These are phyloP conservation scores for Pseudomyrmex sp. DNA, from an alignment of 1,140 invertebrate genomes.

Conservation along the genomic window DNA sequence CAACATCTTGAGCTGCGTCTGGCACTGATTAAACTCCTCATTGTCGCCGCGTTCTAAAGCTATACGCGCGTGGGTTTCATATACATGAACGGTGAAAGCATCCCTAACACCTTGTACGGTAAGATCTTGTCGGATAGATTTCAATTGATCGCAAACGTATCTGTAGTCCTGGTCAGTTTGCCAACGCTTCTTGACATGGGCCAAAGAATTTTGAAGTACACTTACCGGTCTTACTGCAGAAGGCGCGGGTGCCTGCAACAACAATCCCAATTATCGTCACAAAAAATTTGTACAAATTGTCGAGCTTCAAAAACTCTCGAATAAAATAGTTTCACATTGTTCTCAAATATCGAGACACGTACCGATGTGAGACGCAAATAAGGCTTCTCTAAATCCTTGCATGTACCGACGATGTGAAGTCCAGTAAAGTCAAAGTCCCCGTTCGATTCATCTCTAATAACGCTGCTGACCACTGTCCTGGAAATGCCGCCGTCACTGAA, in stretches of 20 bases:
- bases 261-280: too few species aligned
- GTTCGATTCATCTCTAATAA: slow-evolving; percentile 86
- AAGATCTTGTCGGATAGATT: slow-evolving; percentile 99
- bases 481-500: slow-evolving; percentile 87
- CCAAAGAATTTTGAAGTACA: slow-evolving; percentile 93
- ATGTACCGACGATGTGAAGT: slow-evolving; percentile 97
- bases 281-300: too few species aligned
- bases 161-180: slow-evolving; percentile 95
- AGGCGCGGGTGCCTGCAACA: slow-evolving; percentile 93
- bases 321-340: background rate
- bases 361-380: slow-evolving; percentile 96
- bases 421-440: slow-evolving; percentile 92
- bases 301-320: background rate
- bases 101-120: slow-evolving; percentile 98
- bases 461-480: slow-evolving; percentile 76
- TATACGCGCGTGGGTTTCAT: slow-evolving; percentile 99
- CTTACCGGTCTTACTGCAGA: slow-evolving; percentile 95
- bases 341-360: slow-evolving; percentile 65
- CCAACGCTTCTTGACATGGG: slow-evolving; percentile 96
- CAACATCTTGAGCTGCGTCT: slow-evolving; percentile 97
- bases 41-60: slow-evolving; percentile 98
- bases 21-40: slow-evolving; percentile 99
- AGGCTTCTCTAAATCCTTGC: slow-evolving; percentile 96
- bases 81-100: slow-evolving; percentile 97
- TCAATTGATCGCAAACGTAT: slow-evolving; percentile 99